Evolutionary conservation across 2,888 invertebrate genomes (phyloP).

Genomic region (Pteria penguin): DNA sequence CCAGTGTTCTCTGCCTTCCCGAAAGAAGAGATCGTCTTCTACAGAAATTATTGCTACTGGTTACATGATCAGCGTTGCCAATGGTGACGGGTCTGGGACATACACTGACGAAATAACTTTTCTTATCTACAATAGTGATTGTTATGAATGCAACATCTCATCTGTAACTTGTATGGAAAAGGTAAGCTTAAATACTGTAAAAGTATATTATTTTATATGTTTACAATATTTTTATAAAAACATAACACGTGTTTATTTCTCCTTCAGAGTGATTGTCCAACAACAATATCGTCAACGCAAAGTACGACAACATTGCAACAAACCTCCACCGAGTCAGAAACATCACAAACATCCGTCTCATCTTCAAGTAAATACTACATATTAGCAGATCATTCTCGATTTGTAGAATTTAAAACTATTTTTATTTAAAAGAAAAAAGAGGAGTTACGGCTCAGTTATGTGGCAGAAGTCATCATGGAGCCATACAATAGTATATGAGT

Average conservation of each 20-base stretch:
- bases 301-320: not conserved
- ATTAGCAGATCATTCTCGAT: too few species aligned
- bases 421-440: too few species aligned
- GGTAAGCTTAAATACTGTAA: slow-evolving; percentile 46
- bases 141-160: slow-evolving; percentile 40
- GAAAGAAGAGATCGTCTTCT: not conserved
- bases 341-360: not conserved
- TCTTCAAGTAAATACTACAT: too few species aligned
- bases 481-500: too few species aligned
- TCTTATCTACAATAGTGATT: slow-evolving; percentile 58
- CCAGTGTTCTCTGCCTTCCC: not conserved
- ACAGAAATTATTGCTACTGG: not conserved
- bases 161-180: slow-evolving; percentile 49
- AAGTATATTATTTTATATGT: too few species aligned
- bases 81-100: not conserved
- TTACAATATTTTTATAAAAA: too few species aligned
- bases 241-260: too few species aligned
- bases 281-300: not conserved
- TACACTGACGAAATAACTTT: slow-evolving; percentile 2
- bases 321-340: not conserved
- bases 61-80: not conserved
- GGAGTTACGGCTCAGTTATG: too few species aligned
- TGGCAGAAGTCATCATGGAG: too few species aligned
- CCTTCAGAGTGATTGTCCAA: not conserved
- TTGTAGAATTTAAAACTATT: too few species aligned